phyloP scores from a whole-genome alignment of 2,888 invertebrate species.

The Elegia similella region DNA sequence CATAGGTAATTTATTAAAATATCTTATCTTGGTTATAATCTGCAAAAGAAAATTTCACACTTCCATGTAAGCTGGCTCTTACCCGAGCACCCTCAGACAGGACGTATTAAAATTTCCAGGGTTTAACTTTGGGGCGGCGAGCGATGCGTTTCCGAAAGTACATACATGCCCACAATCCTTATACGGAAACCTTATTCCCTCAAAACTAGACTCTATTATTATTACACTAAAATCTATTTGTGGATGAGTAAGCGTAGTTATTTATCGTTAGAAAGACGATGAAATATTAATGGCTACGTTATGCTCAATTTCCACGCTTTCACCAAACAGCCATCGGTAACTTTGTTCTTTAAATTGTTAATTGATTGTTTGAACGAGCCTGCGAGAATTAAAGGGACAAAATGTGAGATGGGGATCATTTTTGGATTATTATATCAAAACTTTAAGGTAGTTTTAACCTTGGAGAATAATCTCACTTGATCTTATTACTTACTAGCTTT shows the following conservation, averaged over 20 bases:
- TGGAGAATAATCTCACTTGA: too few relatives aligned
- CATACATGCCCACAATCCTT: conserved; percentile 32
- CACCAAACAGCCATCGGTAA: conserved; percentile 68
- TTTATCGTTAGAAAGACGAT: conserved; percentile 67
- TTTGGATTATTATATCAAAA: not conserved
- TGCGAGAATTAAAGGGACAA: not conserved
- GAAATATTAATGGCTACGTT: conserved; percentile 75
- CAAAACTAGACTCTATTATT: conserved; percentile 35
- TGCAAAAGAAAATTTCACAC: conserved; percentile 18
- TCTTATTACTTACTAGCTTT: too few relatives aligned
- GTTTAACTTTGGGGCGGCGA: conserved; percentile 64
- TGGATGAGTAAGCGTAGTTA: conserved; percentile 7
- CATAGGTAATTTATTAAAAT: too few relatives aligned
- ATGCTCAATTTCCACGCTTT: conserved; percentile 79
- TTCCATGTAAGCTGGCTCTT: conserved; percentile 40
- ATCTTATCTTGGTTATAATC: not conserved
- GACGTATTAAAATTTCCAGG: conserved; percentile 69
- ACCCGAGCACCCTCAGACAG: conserved; percentile 47
- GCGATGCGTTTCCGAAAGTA: conserved; percentile 59
- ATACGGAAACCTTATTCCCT: conserved; percentile 28
- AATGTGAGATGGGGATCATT: not conserved
- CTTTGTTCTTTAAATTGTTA: conserved; percentile 36
- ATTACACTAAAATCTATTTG: conserved; percentile 31
- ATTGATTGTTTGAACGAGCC: conserved; percentile 7
- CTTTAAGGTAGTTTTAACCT: not conserved